phyloP scores from a whole-genome alignment of 2,797 vertebrate species.

The Acrocephalus scirpaceus region DNA sequence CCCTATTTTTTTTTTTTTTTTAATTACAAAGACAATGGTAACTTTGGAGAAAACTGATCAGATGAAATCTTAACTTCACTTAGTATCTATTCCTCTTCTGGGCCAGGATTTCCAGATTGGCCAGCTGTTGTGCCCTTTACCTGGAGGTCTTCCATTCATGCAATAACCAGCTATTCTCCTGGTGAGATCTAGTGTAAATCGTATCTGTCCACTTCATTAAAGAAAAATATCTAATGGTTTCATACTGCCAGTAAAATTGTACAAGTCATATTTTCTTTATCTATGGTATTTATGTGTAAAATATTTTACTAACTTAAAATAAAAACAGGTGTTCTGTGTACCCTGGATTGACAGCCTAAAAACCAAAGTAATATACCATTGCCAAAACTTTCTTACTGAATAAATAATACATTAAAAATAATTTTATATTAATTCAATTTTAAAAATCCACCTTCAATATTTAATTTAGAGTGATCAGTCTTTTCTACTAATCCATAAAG shows the following conservation, averaged over 20 bases:
- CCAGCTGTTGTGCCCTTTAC: neutral
- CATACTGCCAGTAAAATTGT: neutral
- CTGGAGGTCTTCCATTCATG: neutral
- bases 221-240: neutral
- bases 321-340: neutral
- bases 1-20: neutral
- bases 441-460: constrained; percentile 13
- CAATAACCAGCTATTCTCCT: neutral
- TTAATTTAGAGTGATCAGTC: neutral
- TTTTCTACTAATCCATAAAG: neutral
- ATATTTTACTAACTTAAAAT: neutral
- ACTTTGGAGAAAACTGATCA: neutral
- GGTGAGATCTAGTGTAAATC: neutral
- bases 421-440: neutral
- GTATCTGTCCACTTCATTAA: neutral
- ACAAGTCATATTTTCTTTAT: neutral
- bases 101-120: neutral
- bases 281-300: neutral
- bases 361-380: neutral
- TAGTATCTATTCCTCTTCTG: neutral
- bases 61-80: neutral
- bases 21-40: neutral
- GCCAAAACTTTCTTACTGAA: neutral
- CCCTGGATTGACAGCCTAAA: neutral
- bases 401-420: neutral